phyloP scores from a whole-genome alignment of 2,797 vertebrate species.

The Agapornis canus region DNA sequence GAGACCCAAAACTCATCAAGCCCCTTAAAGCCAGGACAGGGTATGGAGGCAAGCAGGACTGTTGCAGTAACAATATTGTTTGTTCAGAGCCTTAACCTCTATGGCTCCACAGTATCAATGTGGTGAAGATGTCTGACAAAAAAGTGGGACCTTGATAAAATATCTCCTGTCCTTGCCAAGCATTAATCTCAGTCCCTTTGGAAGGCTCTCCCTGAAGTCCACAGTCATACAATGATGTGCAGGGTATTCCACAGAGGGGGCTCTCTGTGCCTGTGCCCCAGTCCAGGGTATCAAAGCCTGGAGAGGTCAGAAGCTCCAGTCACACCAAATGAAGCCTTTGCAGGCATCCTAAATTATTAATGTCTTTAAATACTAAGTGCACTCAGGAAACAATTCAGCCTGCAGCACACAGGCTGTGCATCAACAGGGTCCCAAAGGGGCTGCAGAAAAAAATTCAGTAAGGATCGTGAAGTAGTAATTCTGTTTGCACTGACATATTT shows the following conservation, averaged over 20 bases:
- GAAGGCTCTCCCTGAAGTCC: not conserved
- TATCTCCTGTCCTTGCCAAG: not conserved
- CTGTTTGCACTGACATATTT: not conserved
- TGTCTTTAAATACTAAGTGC: constrained; percentile 29
- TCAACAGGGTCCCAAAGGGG: not conserved
- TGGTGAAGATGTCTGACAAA: not conserved
- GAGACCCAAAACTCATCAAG: constrained; percentile 25
- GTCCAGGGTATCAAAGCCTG: not conserved
- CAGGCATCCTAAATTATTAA: constrained; percentile 39
- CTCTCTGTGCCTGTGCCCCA: not conserved
- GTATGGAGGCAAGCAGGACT: not conserved
- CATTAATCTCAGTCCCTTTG: not conserved
- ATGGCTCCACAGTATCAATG: not conserved
- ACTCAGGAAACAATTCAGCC: not conserved
- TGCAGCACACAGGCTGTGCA: constrained; percentile 3
- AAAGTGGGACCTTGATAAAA: not conserved
- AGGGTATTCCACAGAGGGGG: not conserved
- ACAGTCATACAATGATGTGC: rapidly evolving
- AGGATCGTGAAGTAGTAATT: not conserved
- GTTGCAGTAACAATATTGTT: not conserved
- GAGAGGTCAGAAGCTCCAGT: not conserved
- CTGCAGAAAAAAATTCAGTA: not conserved
- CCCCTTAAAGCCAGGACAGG: not conserved
- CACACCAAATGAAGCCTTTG: not conserved
- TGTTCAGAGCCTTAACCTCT: not conserved